Evolutionary conservation across 92 coral and sea anemone species (phyloP), one percentile per base, ranked within the genome.

Genomic region (Galaxea fascicularis): DNA sequence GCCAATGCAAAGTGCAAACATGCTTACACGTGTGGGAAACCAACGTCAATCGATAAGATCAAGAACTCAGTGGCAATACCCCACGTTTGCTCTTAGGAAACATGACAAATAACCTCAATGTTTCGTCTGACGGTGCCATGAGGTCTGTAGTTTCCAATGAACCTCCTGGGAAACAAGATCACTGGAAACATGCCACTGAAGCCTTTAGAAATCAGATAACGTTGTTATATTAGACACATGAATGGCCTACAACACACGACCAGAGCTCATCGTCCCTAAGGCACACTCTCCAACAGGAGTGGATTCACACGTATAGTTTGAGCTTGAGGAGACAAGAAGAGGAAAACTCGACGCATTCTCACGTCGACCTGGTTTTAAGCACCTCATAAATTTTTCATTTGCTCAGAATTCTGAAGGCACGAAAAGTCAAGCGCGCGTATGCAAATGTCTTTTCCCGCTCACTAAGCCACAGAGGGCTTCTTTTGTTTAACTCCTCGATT

Each of bases 51-150:
- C 85, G 93, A 92, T 87, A 89, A 88, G 92, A 75, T 77, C 74
- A 80, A 58, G 74, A 25, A 70, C 65, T 80, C 76, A 51, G 77
- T 66, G 67, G 60, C 60, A 71, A 63, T 22, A 21, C 73, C 85
- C 93, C 98, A 94, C 98, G 94, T 93, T 94, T 94, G 71, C 95
- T 80, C 98, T 94, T 94, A 94, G 95, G 98, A 92, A 80, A 94
- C 93, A 80, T 67, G 79, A 87, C 83, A 49, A 41, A 82, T 77
- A 67, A 72, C 30, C 73, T 62, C 62, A 74, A 63, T 74, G 82
- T 73, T 77, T 79, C 92, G 83, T 91, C 91, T 35, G 56, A 6
- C 74, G 95, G 93, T 92, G 95, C 93, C 98, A 85, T 57, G 53
- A 63, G 84, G 98, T 92, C 95, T 89, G 92, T 71, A 71, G 22